Conservation (phyloP, 92 coral and sea anemone species). For the Heliopora coerulea region DNA sequence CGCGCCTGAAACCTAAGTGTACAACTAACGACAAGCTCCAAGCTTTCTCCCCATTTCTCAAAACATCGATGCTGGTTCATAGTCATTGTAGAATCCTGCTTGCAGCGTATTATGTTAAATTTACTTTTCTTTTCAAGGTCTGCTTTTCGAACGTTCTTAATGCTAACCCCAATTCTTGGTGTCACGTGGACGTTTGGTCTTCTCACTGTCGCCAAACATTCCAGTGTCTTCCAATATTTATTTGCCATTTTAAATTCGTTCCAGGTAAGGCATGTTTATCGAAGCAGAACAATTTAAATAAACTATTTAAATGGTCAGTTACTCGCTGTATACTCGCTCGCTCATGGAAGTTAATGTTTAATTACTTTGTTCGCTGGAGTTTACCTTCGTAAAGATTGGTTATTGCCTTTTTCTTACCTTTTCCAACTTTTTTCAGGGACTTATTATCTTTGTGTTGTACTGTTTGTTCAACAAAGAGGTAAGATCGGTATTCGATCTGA, state of each 20-base stretch:
- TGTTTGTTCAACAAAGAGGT: slow-evolving; percentile 5
- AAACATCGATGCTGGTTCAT: no score
- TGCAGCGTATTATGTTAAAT: no score
- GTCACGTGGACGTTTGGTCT: slow-evolving; percentile 8
- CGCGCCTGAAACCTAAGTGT: no score
- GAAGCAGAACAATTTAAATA: no score
- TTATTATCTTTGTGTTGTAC: not conserved
- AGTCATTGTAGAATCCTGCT: no score
- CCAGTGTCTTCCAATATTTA: not conserved
- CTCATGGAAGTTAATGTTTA: no score
- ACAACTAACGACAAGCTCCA: no score
- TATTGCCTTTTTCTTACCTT: no score
- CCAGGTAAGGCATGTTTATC: not conserved
- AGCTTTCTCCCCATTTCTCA: no score
- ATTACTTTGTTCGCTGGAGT: not conserved
- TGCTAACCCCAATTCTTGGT: slow-evolving; percentile 11
- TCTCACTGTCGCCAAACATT: not conserved
- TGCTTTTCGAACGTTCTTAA: slow-evolving; percentile 2
- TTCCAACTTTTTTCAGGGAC: slow-evolving; percentile 1
- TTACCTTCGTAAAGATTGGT: no score
- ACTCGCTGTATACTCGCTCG: no score
- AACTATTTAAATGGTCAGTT: no score
- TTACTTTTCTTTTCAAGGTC: not conserved
- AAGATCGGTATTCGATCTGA: not conserved
- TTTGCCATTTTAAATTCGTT: slow-evolving; percentile 11